Evolutionary conservation across 2,113 vertebrate genomes (phyloP).

Genomic region (Cryptomyrus ogoouensis): DNA sequence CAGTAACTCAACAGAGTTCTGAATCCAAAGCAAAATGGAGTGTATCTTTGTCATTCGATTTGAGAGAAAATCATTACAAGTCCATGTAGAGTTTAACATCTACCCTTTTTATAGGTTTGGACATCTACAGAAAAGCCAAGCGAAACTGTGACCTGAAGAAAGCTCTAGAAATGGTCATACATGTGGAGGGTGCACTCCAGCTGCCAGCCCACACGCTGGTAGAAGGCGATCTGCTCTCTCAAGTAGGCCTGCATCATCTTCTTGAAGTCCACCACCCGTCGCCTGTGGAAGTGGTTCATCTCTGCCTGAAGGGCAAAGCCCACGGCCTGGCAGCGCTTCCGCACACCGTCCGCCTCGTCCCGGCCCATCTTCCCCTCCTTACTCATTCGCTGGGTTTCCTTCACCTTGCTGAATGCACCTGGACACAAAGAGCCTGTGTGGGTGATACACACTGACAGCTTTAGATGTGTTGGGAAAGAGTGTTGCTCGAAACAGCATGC

Average conservation of each 20-base stretch:
- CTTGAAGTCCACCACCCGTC: slow-evolving; percentile 86
- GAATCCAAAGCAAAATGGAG: not conserved
- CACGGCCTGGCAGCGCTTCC: slow-evolving; percentile 88
- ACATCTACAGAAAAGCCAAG: not conserved
- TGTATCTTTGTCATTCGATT: not conserved
- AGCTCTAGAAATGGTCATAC: slow-evolving; percentile 72
- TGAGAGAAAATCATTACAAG: not conserved
- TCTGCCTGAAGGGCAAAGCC: slow-evolving; percentile 92
- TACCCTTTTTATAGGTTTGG: not conserved
- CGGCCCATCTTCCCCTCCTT: slow-evolving; percentile 93
- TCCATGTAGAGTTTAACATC: not conserved
- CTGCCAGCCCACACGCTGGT: slow-evolving; percentile 87
- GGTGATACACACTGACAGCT: not conserved
- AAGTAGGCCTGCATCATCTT: slow-evolving; percentile 95
- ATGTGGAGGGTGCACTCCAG: slow-evolving; percentile 86
- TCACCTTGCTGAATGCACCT: slow-evolving; percentile 96
- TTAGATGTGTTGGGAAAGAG: not conserved
- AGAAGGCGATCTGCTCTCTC: slow-evolving; percentile 89
- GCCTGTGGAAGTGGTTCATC: slow-evolving; percentile 94
- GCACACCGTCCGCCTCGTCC: slow-evolving; percentile 86
- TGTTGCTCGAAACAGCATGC: not conserved
- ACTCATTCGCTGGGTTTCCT: slow-evolving; percentile 94
- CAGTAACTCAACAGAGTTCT: not conserved
- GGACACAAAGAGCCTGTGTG: not conserved
- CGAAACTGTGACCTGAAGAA: not conserved